Evolutionary conservation across 2,888 invertebrate genomes (phyloP), one percentile per base, ranked within the genome.

Genomic region (Drosophila phalerata): DNA sequence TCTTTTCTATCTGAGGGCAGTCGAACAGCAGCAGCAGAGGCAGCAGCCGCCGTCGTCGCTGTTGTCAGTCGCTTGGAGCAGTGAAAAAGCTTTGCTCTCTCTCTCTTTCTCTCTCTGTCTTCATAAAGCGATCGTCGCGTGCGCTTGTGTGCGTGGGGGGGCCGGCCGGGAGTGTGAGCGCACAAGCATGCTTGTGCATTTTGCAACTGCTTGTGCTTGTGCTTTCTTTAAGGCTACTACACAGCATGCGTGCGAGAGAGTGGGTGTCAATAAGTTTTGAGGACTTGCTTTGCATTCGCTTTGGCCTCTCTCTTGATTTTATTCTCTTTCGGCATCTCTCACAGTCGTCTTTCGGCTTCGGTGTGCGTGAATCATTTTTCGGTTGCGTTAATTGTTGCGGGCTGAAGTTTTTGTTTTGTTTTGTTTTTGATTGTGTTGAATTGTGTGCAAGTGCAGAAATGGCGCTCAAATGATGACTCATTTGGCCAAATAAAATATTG

Each of bases 1-100:
- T 89, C 85, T 89, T 74, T 77, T 70, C 80, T 83, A 65, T 88
- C 81, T 90, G 88, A 73, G 73, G 69, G 72, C 62, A 57, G 32
- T 30, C 51, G 62, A 52, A 13, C 38, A 57, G 40, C 49, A 45
- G 56, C 58, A 64, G 67, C n/a, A n/a, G n/a, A 37, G 37, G 56
- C 51, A 5, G 47, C 49, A 13, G 55, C 47, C 8, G 30, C 45
- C 25, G 51, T 49, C 3, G 45, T 19, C n/a, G 37, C 45, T n/a
- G 56, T 34, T 22, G 56, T 42, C 56, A n/a, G 32, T 49, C 38
- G n/a, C n/a, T n/a, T n/a, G 69, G 56, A 48, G 56, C 62, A 67
- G 69, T 60, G 57, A 28, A 53, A 74, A 73, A 79, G 60, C 67
- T 67, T 67, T 30, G 47, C 22, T 53, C 22, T 19, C 55, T 47